Base-by-base conservation (phyloP, 2,888 invertebrate genomes). In the Nymphalis c-album region DNA sequence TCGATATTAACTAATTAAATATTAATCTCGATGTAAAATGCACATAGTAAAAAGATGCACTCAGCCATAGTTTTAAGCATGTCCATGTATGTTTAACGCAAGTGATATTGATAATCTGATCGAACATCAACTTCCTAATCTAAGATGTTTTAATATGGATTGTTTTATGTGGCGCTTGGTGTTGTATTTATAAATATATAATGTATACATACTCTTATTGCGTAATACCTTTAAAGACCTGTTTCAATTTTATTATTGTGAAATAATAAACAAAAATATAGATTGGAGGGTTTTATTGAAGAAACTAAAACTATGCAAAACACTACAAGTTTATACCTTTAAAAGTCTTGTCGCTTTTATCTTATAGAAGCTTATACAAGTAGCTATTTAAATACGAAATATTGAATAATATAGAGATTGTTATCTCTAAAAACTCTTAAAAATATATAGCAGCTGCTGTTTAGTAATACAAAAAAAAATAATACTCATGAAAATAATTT, bases 11-110 rank as follows among this genome's bases (percentile, higher is more conserved):
- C 18, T 8, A 40, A 40, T 31, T 8, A 17, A 50, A 22, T 16
- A 18, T 40, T 65, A 68, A 60, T 70, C 62, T 73, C 66, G 58
- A 69, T 65, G 58, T 72, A 63, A 64, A 71, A 63, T 67, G 76
- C 80, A 85, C 80, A 80, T 76, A 77, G 75, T 81, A 84, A 82
- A 31, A 80, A 72, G 71, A 73, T 77, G 81, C 85, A 85, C 82
- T 76, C 73, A 70, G 67, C 74, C 73, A 78, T 81, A 78, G 76
- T 76, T 67, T 63, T 73, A 73, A 73, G 72, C 65, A 69, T 74
- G 73, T 72, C 63, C 60, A 69, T 75, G 60, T 71, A 59, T 60
- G 40, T 40, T 40, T 13, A 63, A 55, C 64, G 50, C 78, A 82
- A 80, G 78, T 80, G 79, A 66, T 81, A 84, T 80, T 69, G 65